Evolutionary conservation across 2,113 vertebrate genomes (phyloP).

Genomic region (Halcyon senegalensis): DNA sequence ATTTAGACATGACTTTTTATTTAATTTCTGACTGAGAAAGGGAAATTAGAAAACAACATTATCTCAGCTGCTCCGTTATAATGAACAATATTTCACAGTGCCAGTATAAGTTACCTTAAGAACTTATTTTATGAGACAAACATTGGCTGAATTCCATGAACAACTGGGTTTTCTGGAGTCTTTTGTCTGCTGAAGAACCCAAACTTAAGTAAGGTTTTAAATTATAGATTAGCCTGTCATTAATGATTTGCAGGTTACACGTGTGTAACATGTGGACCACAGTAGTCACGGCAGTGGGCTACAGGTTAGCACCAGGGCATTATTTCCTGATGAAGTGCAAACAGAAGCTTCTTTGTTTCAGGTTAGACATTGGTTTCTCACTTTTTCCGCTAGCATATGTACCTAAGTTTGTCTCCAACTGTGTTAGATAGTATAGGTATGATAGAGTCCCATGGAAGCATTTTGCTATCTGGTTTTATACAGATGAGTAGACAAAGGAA

Average conservation of each 20-base stretch:
- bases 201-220: conserved; percentile 59
- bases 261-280: not conserved
- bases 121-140: conserved; percentile 79
- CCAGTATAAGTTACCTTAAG: conserved; percentile 81
- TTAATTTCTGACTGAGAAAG: conserved; percentile 87
- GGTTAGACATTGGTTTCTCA: not conserved
- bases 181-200: conserved; percentile 53
- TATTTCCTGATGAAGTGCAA: not conserved
- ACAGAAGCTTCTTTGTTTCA: not conserved
- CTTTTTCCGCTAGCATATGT: not conserved
- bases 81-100: conserved; percentile 84
- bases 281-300: not conserved
- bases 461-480: not conserved
- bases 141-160: conserved; percentile 64
- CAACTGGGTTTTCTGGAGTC: conserved; percentile 46
- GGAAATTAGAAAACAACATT: conserved; percentile 85
- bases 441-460: not conserved
- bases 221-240: conserved; percentile 37
- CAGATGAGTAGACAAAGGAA: accelerated
- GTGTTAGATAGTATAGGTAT: accelerated
- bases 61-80: conserved; percentile 81
- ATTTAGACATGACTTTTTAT: conserved; percentile 88
- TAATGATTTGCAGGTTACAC: not conserved
- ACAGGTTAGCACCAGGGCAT: not conserved
- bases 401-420: accelerated